Evolutionary conservation across 2,797 vertebrate species (phyloP), one percentile per base, ranked within the genome.

Genomic region (Cyclura pinguis): DNA sequence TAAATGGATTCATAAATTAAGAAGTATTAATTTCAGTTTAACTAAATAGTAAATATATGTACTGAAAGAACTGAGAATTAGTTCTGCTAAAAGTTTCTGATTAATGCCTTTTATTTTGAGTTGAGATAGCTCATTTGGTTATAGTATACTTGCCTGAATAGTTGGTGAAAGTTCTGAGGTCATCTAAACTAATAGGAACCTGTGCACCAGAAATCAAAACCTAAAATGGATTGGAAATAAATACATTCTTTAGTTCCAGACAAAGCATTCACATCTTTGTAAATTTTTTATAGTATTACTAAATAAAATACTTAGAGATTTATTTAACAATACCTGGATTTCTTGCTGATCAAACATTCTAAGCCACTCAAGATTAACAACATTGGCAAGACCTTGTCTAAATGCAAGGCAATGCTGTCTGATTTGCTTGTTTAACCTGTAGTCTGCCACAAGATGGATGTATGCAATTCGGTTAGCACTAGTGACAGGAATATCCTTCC

Each of bases 301-400:
- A 47, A 85, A 84, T 73, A 18, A 35, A 42, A 55, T 14, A 42
- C 82, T 82, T 89, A 80, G 6, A 12, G 3, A 20, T 35, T 22
- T 1, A 59, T 38, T 57, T 0, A 88, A 0, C 2, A 13, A 27
- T 95, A 99, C 99, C 99, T 99, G 99, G 85, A 99, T 98, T 95
- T 99, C 99, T 96, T 99, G 99, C 96, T 99, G 99, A 94, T 99
- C 99, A 84, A 99, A 99, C 99, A 99, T 99, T 0, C 99, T 98
- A 78, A 99, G 98, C 99, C 99, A 99, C 96, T 99, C 99, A 27
- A 99, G 98, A 96, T 98, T 99, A 67, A 99, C 98, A 62, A 99
- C 99, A 0, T 98, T 99, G 96, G 99, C 98, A 92, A 99, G 97
- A 50, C 99, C 99, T 97, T 99, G 99, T 0, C 99, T 97, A 97